Evolutionary conservation across 2,888 invertebrate genomes (phyloP), one percentile per base, ranked within the genome.

Genomic region (Euspilapteryx auroguttella): DNA sequence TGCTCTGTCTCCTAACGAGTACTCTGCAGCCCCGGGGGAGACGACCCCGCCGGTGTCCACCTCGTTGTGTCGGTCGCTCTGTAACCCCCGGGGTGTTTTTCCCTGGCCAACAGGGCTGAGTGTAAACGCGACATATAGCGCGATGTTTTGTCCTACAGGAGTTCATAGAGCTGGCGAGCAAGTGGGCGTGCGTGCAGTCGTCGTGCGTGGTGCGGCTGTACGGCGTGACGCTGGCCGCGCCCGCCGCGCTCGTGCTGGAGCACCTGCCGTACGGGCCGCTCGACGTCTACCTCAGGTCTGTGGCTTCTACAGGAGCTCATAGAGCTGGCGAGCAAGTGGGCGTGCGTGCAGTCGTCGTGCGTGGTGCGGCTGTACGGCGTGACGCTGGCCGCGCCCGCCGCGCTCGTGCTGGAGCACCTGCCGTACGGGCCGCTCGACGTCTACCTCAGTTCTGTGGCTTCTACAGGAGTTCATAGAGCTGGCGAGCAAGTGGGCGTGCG

Each of bases 221-320:
- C 46, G 94, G 91, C 1, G 73, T 91, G 20, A 88, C 89, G 1
- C 66, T 91, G 21, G 81, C 82, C 33, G 85, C 84, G 33, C 87
- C 89, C 3, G 83, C 89, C 14, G 86, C 92, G 1, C 81, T 94
- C 69, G 83, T 94, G 12, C 73, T 89, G 41, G 94, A 94, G 56
- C 85, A 88, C 52, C 77, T 92, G 24, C 82, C 83, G 5, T 78
- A 85, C 21, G 94, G 94, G 24, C 84, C 89, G 0, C 77, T 94
- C 9, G 89, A 93, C 48, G 75, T 69, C 25, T 90, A 88, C 54
- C 71, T 87, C 28, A 71, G 78, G 51, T 65, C 58, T 41, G 28
- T 30, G n/a, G n/a, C 6, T 20, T 21, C 9, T n/a, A n/a, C 58
- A 88, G 83, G 88, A 89, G 39, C 89, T 90, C 53, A 78, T 89